Conservation (phyloP, 2,797 vertebrate genomes). For the Tragelaphus oryx region DNA sequence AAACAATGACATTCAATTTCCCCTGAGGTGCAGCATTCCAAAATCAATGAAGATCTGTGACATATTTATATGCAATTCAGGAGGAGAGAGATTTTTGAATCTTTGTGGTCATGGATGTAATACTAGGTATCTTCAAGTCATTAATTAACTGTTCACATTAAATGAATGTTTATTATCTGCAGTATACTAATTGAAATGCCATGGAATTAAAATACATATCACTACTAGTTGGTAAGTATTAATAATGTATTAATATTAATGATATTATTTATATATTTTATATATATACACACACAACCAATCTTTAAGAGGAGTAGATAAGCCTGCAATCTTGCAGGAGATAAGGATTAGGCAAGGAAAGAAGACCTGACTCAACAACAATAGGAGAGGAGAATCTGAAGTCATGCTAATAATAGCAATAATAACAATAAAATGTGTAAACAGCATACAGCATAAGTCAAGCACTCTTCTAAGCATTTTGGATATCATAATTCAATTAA, state of each 20-base stretch:
- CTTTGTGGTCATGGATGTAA: background rate
- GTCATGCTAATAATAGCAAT: background rate
- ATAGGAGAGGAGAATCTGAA: background rate
- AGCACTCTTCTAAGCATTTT: background rate
- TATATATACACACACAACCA: background rate
- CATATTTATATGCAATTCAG: constrained; percentile 41
- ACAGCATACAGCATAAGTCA: background rate
- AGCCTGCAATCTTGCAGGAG: background rate
- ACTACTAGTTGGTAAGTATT: background rate
- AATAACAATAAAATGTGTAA: background rate
- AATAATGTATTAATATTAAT: background rate
- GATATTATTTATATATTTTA: background rate
- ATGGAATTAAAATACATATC: background rate
- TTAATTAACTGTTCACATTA: constrained; percentile 41
- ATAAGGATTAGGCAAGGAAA: background rate
- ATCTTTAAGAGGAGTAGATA: background rate
- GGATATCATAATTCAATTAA: background rate
- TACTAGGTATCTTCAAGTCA: background rate
- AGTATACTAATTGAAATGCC: background rate
- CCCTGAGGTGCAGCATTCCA: constrained; percentile 43
- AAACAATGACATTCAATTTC: constrained; percentile 42
- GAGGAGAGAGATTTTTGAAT: background rate
- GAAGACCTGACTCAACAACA: background rate
- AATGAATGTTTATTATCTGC: background rate
- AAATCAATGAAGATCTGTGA: constrained; percentile 30